phyloP scores from a whole-genome alignment of 1,140 invertebrate genomes.

The Drosophila virilis region DNA sequence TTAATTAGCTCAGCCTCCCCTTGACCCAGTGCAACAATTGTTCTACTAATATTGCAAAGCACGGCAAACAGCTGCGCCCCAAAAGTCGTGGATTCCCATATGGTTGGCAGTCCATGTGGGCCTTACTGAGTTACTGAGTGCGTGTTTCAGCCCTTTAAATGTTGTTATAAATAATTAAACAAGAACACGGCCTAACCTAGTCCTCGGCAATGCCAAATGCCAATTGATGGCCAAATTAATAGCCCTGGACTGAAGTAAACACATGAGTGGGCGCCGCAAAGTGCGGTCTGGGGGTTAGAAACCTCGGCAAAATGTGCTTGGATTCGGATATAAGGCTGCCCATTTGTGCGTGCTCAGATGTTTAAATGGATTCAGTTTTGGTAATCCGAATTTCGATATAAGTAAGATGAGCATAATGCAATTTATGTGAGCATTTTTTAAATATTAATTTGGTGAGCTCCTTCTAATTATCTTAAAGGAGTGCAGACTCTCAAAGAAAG shows the following conservation, averaged over 20 bases:
- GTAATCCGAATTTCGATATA: background rate
- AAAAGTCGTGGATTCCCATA: slow-evolving; percentile 11
- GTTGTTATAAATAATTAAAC: slow-evolving; percentile 68
- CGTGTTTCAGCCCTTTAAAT: slow-evolving; percentile 34
- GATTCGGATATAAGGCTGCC: slow-evolving; percentile 39
- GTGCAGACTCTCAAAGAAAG: background rate
- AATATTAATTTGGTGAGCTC: background rate
- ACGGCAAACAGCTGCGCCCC: slow-evolving; percentile 14
- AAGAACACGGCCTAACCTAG: slow-evolving; percentile 21
- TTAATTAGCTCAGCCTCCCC: slow-evolving; percentile 31
- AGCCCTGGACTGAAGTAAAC: slow-evolving; percentile 30
- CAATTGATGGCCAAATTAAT: slow-evolving; percentile 73
- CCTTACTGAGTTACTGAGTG: background rate
- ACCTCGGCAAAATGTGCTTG: slow-evolving; percentile 47
- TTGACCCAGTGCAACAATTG: slow-evolving; percentile 16
- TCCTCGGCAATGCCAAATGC: slow-evolving; percentile 30
- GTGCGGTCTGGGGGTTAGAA: slow-evolving; percentile 21
- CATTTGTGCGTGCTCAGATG: slow-evolving; percentile 1
- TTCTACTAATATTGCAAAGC: slow-evolving; percentile 28
- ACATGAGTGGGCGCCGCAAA: slow-evolving; percentile 15
- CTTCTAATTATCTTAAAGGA: background rate
- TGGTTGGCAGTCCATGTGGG: slow-evolving; percentile 1
- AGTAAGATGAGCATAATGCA: background rate
- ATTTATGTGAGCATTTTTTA: background rate
- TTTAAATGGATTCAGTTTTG: background rate